Evolutionary conservation across 2,113 vertebrate species (phyloP), one percentile per base, ranked within the genome.

Genomic region (Ictalurus furcatus): DNA sequence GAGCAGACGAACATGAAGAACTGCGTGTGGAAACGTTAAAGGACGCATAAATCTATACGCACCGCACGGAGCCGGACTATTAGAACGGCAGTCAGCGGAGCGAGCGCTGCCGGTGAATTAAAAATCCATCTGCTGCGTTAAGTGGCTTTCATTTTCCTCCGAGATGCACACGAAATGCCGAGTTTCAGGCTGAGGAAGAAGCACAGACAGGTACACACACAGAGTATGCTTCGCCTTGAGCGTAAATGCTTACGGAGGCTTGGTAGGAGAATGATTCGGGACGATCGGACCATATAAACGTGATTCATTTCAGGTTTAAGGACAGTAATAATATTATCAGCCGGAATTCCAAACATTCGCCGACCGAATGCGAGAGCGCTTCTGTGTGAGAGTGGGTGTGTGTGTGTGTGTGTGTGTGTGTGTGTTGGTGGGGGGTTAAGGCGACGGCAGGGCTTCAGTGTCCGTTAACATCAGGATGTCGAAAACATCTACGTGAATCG

Each of bases 41-140:
- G n/a, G 30, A 61, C 7, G 25, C 21, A n/a, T 30, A 40, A 65
- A 52, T 30, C 56, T 14, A 71, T 56, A 85, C 44, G n/a, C 25
- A 28, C 6, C 76, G 16, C 76, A 14, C 71, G 8, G 71, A 17
- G 71, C 73, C 63, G 71, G 34, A 63, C 63, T 34, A 63, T 63
- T 78, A 56, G 67, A 71, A 58, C 17, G 19, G 67, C 1, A 85
- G 48, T 61, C 67, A 78, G 65, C 1, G 2, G 69, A 86, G 85
- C 48, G 74, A 58, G 23, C 8, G 12, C 58, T 63, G 74, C 17
- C 11, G 3, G 19, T 69, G 73, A 86, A 78, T 86, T 59, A 80
- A 52, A 58, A 81, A 81, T 87, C 78, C 44, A 69, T 81, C 86
- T 69, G 78, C 44, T 56, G 59, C 9, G 44, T 87, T 81, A 82